Evolutionary conservation across 2,797 vertebrate species (phyloP), one percentile per base, ranked within the genome.

Genomic region (Lithobates pipiens): DNA sequence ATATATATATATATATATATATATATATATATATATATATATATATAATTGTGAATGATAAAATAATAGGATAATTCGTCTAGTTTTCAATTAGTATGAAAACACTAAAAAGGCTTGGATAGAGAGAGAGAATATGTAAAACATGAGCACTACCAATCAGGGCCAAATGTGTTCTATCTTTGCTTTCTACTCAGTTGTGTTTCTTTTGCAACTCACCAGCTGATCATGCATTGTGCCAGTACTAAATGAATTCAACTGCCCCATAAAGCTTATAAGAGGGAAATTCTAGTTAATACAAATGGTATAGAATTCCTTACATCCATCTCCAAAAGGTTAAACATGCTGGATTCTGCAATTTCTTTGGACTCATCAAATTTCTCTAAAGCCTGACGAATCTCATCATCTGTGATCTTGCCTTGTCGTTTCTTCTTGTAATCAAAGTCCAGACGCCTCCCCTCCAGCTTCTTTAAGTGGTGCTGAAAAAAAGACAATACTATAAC

Each of bases 351-450:
- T 1, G 98, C 97, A 25, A 98, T 95, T 91, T 99, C 98, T 93
- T 99, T 99, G 80, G 98, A 98, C 82, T 99, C 98, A 16, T 99
- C 97, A 25, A 99, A 99, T 85, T 99, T 99, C 90, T 99, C 98
- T 76, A 99, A 93, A 0, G 98, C 98, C 82, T 97, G 96, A 86
- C 97, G 98, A 89, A 99, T 92, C 88, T 99, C 98, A 0, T 99
- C 98, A 0, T 99, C 98, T 2, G 95, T 96, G 85, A 98, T 94
- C 91, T 98, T 99, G 89, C 96, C 96, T 91, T 99, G 97, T n/a
- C 98, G 96, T 91, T 99, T 99, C 95, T 99, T 99, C 92, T 99
- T 99, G 89, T 99, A 99, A 91, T 99, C 98, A 84, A 99, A 99
- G 94, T 99, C 98, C 91, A 99, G 91, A 78, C 98, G 97, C 8